phyloP scores from a whole-genome alignment of 2,888 invertebrate species.

The Atrina japonica region DNA sequence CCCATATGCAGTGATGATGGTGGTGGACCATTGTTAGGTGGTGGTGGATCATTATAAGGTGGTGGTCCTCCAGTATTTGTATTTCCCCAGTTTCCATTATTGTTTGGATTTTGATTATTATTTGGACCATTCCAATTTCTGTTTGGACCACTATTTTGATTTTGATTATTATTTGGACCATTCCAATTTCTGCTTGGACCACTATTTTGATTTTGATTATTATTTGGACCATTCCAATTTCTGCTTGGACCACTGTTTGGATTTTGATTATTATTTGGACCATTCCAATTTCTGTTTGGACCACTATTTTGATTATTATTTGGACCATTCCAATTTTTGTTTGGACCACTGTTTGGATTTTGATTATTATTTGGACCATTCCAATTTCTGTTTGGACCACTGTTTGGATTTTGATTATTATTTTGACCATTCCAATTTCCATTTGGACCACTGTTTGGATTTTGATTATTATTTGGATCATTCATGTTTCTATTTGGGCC shows the following conservation, averaged over 20 bases:
- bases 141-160: neutral
- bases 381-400: too few species aligned
- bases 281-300: slow-evolving; percentile 8
- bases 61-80: too few species aligned
- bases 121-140: slow-evolving; percentile 18
- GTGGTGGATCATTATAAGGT: neutral
- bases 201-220: slow-evolving; percentile 1
- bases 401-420: too few species aligned
- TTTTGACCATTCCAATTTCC: too few species aligned
- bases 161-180: too few species aligned
- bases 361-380: too few species aligned
- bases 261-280: neutral
- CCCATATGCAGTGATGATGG: neutral
- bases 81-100: slow-evolving; percentile 7
- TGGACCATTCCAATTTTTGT: neutral
- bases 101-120: neutral
- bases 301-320: slow-evolving; percentile 7
- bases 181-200: slow-evolving; percentile 15
- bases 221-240: slow-evolving; percentile 4
- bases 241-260: neutral
- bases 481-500: too few species aligned
- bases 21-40: slow-evolving; percentile 6
- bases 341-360: too few species aligned
- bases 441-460: too few species aligned
- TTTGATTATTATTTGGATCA: too few species aligned